Evolutionary conservation across 2,113 vertebrate genomes (phyloP), one percentile per base, ranked within the genome.

Genomic region (Pogonocichla stellata): DNA sequence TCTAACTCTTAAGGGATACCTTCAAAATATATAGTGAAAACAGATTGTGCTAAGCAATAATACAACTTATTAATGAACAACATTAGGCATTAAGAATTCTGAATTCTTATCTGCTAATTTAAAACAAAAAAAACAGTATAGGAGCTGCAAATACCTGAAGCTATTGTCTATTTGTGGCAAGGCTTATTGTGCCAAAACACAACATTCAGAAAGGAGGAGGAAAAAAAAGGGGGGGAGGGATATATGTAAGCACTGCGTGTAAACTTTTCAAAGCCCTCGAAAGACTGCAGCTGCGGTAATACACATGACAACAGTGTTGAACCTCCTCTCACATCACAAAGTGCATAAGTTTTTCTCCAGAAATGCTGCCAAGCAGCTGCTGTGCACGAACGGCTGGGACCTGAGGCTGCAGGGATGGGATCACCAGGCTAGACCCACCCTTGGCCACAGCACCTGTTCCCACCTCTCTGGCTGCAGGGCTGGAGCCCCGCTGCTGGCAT

Each of bases 331-430:
- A 1, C 40, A 10, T 86, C 69, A 85, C 66, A 97, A 97, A 98
- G 97, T 98, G 97, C 97, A 31, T 92, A 33, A 84, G 88, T 96
- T 95, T 95, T 86, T 70, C 64, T 14, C 60, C 34, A 65, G 45
- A 60, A 85, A 82, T 8, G 62, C 74, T 64, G 72, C 84, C 7
- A 50, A 89, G 92, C 79, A 72, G 69, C 47, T 1, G 10, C 60
- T 38, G 77, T 65, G 80, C 66, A 0, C 1, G 4, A 60, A 4
- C 1, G 2, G 53, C 43, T 0, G 1, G 43, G 36, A 29, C 38
- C 47, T 0, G 1, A 31, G 34, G 60, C 56, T 38, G 48, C 66
- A 2, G 9, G 58, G 42, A 12, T 5, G 29, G 65, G 62, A 38
- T 31, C 5, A 4, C 51, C 36, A 0, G 3, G 13, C 19, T 9